Percentiles rank a stretch among this genome's conserved stretches.
Conservation (phyloP, 2,797 vertebrate species). For the Liparis tanakae region DNA sequence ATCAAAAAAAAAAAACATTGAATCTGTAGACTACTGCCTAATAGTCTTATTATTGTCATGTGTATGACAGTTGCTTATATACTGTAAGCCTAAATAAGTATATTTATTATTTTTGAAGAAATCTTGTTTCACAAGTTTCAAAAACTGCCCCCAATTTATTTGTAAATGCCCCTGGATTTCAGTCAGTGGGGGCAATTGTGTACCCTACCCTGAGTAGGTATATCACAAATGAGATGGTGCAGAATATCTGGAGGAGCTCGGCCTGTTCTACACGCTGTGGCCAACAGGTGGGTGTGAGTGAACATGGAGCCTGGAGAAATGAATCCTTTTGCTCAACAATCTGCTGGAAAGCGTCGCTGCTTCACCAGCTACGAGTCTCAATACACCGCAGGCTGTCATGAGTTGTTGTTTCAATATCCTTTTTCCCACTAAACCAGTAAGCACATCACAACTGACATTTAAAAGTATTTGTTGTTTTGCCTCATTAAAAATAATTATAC, state of each 20-base stretch:
- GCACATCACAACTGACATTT: no score
- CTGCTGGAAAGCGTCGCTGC: neutral
- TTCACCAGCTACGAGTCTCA: constrained; percentile 14
- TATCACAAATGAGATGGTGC: neutral
- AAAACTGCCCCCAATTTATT: no score
- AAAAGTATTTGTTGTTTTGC: neutral
- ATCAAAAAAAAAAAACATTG: no score
- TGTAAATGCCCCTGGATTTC: no score
- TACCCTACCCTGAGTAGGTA: no score
- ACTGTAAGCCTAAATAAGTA: no score
- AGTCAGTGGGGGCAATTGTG: no score
- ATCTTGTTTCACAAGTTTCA: no score
- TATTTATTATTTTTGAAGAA: no score
- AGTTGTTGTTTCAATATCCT: constrained; percentile 4
- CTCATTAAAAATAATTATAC: neutral
- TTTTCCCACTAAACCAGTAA: neutral
- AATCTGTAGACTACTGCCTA: no score
- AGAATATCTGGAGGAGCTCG: neutral
- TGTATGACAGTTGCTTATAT: no score
- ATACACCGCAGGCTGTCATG: constrained; percentile 11
- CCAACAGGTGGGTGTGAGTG: neutral
- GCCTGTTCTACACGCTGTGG: neutral
- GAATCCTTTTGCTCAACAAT: neutral
- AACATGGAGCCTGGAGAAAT: neutral
- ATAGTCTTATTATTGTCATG: no score